These are phyloP conservation scores for Scaptomyza polygonia DNA, from an alignment of 2,888 invertebrate species.

Conservation along the genomic window DNA sequence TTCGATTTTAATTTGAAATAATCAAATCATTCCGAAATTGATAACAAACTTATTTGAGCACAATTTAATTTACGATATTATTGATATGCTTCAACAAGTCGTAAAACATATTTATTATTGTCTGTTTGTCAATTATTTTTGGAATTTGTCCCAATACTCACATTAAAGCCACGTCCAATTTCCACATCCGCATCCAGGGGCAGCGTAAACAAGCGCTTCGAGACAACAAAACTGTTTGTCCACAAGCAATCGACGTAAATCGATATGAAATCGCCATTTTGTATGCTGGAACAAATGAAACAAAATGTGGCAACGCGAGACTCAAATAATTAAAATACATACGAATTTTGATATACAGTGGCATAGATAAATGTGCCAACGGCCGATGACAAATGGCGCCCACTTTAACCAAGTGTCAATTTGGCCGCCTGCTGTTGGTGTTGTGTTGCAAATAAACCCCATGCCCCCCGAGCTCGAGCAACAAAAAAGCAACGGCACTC, in stretches of 20 bases:
- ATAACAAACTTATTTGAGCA: no score
- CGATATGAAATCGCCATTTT: constrained; percentile 84
- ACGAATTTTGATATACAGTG: constrained; percentile 33
- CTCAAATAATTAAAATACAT: constrained; percentile 71
- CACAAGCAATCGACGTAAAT: constrained; percentile 84
- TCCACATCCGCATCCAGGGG: constrained; percentile 83
- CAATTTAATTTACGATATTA: neutral
- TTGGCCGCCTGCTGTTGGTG: constrained; percentile 42
- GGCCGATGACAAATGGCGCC: constrained; percentile 69
- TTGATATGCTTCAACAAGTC: neutral
- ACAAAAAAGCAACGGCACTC: constrained; percentile 38
- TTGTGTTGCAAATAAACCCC: constrained; percentile 22
- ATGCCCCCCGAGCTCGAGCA: neutral
- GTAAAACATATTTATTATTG: constrained; percentile 8
- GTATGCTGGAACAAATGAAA: constrained; percentile 71
- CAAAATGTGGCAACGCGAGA: constrained; percentile 19
- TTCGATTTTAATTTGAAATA: neutral
- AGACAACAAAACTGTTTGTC: constrained; percentile 84
- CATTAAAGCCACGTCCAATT: constrained; percentile 83
- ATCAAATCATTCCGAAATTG: no score
- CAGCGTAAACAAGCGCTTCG: constrained; percentile 83
- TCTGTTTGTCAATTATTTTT: constrained; percentile 31
- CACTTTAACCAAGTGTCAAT: constrained; percentile 77
- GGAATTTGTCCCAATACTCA: constrained; percentile 76
- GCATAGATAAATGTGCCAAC: constrained; percentile 62